Base-by-base conservation (phyloP, 2,888 invertebrate species). In the Horisme vitalbata region DNA sequence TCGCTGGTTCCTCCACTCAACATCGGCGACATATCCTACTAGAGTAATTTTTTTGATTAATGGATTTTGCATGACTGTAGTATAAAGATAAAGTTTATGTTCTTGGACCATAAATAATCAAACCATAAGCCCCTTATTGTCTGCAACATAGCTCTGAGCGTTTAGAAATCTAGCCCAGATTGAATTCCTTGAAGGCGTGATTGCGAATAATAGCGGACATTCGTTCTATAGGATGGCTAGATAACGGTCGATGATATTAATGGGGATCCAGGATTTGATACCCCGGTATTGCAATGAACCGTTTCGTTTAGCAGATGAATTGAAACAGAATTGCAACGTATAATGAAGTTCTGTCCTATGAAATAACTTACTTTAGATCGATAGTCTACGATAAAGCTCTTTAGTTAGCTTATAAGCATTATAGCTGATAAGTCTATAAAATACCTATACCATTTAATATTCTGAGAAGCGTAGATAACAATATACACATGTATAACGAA, bases 131-230 rank as follows among this genome's bases (percentile, higher is more conserved):
- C 61, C 55, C 65, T 64, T 62, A 66, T 67, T 68, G 68, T 54
- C 56, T 54, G 49, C 45, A 50, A 47, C 50, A 53, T 67, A 63
- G 68, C 73, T 74, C 41, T 44, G 46, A 75, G 72, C 75, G 70
- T 66, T 71, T 72, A 75, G 72, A 71, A 80, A 81, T 68, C 64
- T 61, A 61, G 56, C 55, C 63, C 57, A 71, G 72, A 79, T 79
- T 77, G 70, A 77, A 80, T 79, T 74, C 71, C 71, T 71, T 61
- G 66, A 54, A 61, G 69, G 68, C 68, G 57, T 68, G 65, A 73
- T 68, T 65, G 68, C 65, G 57, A 74, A 78, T 75, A 75, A 71
- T 70, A 59, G 68, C 53, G 36, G 46, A 37, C 36, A 44, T 49
- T 46, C 39, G 15, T 44, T 34, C 38, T 45, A 47, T 45, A 34